Base-by-base conservation (phyloP, 2,797 vertebrate genomes). In the Enteromius argenteus region DNA sequence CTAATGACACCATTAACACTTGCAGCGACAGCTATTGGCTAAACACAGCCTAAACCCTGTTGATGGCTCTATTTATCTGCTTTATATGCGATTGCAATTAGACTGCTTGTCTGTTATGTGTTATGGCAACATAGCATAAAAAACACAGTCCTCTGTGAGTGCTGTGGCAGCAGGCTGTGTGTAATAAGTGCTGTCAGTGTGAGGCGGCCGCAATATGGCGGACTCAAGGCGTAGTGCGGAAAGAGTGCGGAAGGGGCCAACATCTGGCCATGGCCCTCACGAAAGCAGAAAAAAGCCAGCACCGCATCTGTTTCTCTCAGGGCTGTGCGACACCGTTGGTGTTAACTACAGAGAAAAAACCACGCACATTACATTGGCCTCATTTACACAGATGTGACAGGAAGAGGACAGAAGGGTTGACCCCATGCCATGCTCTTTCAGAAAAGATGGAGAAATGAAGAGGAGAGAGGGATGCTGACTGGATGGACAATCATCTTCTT, bases 301-400 rank as follows among this genome's bases (percentile, higher is more conserved):
- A 1, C 92, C 93, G 94, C 97, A 98, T 97, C 96, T 98, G 97
- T 96, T 97, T 95, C 95, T 95, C 95, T 97, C 94, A 93, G 90
- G 90, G 94, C 94, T 96, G 92, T 94, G 92, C 92, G 93, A 96
- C 95, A 96, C 95, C 92, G 93, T 95, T 95, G 95, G 95, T 97
- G 96, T 95, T 94, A 95, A 97, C 96, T 95, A 94, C 93, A 95
- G 95, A 88, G 94, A 92, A 62, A 77, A 44, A 10, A 10, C 49
- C 49, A 71, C 64, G 51, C n/a, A 77, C 62, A 76, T 44, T 39
- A 72, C 58, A 9, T 81, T 74, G 53, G 75, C 84, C 86, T 86
- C 81, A 67, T 86, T 88, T 80, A 80, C 82, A 74, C 86, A 89
- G 77, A 86, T 86, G 88, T 84, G 86, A 83, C 64, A 60, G 67